phyloP scores from a whole-genome alignment of 2,888 invertebrate species.

The Leuctra nigra region DNA sequence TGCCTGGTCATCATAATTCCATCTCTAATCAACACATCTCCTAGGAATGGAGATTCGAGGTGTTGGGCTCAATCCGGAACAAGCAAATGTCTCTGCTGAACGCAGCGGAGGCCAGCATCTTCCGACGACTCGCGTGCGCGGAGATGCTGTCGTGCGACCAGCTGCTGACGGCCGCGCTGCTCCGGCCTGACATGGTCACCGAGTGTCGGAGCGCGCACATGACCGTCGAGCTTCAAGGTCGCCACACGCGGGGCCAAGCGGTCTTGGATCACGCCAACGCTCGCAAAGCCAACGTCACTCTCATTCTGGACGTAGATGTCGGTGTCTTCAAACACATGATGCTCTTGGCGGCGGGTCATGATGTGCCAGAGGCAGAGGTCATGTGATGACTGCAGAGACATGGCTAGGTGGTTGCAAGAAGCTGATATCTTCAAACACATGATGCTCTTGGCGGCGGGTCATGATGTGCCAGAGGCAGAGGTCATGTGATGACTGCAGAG shows the following conservation, averaged over 20 bases:
- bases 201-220: slow-evolving; percentile 38
- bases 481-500: too few species aligned
- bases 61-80: slow-evolving; percentile 13
- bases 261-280: slow-evolving; percentile 49
- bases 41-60: slow-evolving; percentile 24
- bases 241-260: slow-evolving; percentile 55
- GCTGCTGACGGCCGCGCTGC: slow-evolving; percentile 19
- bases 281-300: slow-evolving; percentile 39
- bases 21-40: too few species aligned
- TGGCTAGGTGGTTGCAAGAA: too few species aligned
- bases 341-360: slow-evolving; percentile 41
- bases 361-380: too few species aligned
- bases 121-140: background rate
- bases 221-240: slow-evolving; percentile 53
- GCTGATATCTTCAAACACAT: slow-evolving; percentile 44
- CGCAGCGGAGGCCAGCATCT: slow-evolving; percentile 19
- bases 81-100: slow-evolving; percentile 22
- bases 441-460: slow-evolving; percentile 41
- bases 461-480: too few species aligned
- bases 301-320: slow-evolving; percentile 45
- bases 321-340: slow-evolving; percentile 45
- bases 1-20: too few species aligned
- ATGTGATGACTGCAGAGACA: too few species aligned
- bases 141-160: slow-evolving; percentile 45
- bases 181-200: slow-evolving; percentile 20